These are phyloP conservation scores for Nemurella pictetii DNA, from an alignment of 2,888 invertebrate species.

Conservation along the genomic window DNA sequence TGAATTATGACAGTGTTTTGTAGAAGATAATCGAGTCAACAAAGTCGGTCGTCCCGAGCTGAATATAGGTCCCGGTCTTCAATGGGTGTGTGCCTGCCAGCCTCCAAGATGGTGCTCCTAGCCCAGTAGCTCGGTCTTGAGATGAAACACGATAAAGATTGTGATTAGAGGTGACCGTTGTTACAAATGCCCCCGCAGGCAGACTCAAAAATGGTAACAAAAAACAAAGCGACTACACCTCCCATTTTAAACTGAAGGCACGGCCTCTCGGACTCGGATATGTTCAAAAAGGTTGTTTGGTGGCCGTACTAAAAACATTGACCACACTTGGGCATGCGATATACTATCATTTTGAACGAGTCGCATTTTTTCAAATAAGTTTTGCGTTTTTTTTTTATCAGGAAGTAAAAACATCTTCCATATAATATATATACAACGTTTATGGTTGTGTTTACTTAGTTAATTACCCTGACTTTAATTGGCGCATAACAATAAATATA, in stretches of 20 bases:
- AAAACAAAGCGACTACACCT: constrained; percentile 5
- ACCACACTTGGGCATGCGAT: too few relatives aligned
- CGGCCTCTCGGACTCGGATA: neutral
- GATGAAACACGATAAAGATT: constrained; percentile 20
- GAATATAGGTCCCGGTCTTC: neutral
- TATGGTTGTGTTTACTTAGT: too few relatives aligned
- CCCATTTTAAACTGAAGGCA: constrained; percentile 23
- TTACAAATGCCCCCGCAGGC: neutral
- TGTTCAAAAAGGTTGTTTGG: neutral
- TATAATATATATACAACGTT: too few relatives aligned
- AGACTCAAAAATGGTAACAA: neutral
- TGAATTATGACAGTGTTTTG: neutral
- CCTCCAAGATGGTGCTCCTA: too few relatives aligned
- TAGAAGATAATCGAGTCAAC: neutral
- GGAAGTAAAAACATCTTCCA: too few relatives aligned
- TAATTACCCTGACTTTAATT: too few relatives aligned
- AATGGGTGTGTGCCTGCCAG: neutral
- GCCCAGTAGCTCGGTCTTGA: constrained; percentile 10
- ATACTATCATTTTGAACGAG: too few relatives aligned
- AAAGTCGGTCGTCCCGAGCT: neutral
- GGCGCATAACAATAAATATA: too few relatives aligned
- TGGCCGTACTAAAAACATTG: neutral
- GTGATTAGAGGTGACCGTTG: constrained; percentile 20
- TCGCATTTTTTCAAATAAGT: too few relatives aligned
- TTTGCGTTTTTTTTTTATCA: too few relatives aligned